phyloP scores from a whole-genome alignment of 2,113 vertebrate species.

The Pleuronectes platessa region DNA sequence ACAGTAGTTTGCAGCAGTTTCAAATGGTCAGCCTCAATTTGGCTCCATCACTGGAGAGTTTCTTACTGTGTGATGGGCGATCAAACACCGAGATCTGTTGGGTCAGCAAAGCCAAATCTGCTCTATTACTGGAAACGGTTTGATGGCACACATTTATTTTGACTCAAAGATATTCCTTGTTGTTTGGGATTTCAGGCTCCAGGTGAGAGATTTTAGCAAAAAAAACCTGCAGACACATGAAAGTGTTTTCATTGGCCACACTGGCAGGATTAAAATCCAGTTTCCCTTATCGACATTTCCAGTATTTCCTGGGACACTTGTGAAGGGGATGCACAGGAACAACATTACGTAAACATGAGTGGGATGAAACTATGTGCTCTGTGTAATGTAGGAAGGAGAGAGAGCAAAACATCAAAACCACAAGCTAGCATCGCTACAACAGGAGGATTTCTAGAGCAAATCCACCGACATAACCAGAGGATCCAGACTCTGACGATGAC shows the following conservation, averaged over 20 bases:
- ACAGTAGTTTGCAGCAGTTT: slow-evolving; percentile 62
- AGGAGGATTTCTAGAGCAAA: not conserved
- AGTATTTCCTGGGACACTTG: too few species aligned
- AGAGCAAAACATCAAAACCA: not conserved
- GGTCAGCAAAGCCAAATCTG: slow-evolving; percentile 34
- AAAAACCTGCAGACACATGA: slow-evolving; percentile 1
- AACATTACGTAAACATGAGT: not conserved
- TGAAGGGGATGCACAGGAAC: not conserved
- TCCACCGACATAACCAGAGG: not conserved
- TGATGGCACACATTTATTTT: slow-evolving; percentile 31
- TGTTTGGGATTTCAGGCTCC: not conserved
- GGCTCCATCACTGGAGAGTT: slow-evolving; percentile 47
- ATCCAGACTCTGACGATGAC: not conserved
- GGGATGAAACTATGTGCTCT: not conserved
- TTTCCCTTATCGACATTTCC: too few species aligned
- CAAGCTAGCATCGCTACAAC: not conserved
- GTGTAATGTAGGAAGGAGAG: not conserved
- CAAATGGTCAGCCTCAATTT: slow-evolving; percentile 67
- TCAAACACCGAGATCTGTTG: slow-evolving; percentile 47
- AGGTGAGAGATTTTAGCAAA: not conserved
- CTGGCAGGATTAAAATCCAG: not conserved
- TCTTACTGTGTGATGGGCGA: slow-evolving; percentile 50
- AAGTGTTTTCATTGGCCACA: not conserved
- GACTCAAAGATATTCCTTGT: not conserved
- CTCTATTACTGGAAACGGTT: slow-evolving; percentile 38